Conservation (phyloP, 2,797 vertebrate species). For the Loris lydekkerianus region DNA sequence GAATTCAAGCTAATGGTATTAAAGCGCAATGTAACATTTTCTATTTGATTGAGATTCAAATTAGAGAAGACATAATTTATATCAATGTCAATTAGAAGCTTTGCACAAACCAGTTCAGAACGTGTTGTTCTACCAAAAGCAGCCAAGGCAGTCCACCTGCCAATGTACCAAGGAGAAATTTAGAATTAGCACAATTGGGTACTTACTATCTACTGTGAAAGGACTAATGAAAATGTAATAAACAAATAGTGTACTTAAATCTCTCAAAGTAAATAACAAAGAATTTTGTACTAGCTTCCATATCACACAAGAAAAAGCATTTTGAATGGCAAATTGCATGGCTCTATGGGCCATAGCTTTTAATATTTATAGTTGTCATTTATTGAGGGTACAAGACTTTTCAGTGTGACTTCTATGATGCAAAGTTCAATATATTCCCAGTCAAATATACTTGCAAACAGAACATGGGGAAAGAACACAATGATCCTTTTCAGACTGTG, state of each 20-base stretch:
- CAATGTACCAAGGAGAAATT: conserved; percentile 15
- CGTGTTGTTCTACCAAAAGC: neutral
- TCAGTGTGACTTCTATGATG: neutral
- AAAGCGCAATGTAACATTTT: conserved; percentile 71
- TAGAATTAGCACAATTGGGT: conserved; percentile 39
- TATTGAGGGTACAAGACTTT: neutral
- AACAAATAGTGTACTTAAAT: neutral
- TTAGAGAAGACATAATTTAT: conserved; percentile 66
- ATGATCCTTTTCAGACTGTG: neutral
- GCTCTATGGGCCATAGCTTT: neutral
- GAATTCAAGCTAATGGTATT: conserved; percentile 43
- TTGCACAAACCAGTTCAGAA: conserved; percentile 57
- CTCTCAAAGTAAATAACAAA: neutral
- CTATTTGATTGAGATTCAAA: conserved; percentile 73
- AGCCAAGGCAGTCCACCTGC: neutral
- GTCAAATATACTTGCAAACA: neutral
- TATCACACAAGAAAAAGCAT: neutral
- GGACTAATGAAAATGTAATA: neutral
- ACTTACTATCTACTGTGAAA: conserved; percentile 41
- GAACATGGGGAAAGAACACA: neutral
- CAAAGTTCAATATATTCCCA: neutral
- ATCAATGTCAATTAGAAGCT: conserved; percentile 72
- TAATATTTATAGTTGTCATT: neutral
- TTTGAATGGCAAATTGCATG: neutral
- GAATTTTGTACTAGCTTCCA: neutral